phyloP scores from a whole-genome alignment of 2,888 invertebrate species.

The Mythimna pallens region DNA sequence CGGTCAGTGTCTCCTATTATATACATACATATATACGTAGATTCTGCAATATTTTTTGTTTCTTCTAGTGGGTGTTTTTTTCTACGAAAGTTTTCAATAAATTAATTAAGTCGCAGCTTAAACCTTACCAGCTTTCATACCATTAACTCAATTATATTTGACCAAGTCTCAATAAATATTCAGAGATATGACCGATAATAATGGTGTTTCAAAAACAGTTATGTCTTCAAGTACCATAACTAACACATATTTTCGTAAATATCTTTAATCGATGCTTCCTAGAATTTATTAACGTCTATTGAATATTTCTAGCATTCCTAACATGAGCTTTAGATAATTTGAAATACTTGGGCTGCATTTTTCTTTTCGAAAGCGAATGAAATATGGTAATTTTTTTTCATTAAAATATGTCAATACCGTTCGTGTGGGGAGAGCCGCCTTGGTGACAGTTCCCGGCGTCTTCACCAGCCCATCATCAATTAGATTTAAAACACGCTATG shows the following conservation, averaged over 20 bases:
- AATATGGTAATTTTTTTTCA: slow-evolving; percentile 47
- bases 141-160: slow-evolving; percentile 23
- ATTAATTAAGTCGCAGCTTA: neutral
- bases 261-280: slow-evolving; percentile 34
- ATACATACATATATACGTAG: neutral
- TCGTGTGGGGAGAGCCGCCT: slow-evolving; percentile 75
- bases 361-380: slow-evolving; percentile 67
- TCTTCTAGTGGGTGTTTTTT: neutral
- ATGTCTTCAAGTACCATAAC: slow-evolving; percentile 22
- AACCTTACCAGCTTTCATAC: neutral
- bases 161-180: slow-evolving; percentile 23
- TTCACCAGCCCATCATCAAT: slow-evolving; percentile 72
- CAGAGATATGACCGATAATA: slow-evolving; percentile 33
- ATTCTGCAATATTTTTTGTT: neutral
- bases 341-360: slow-evolving; percentile 67
- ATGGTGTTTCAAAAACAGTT: slow-evolving; percentile 29
- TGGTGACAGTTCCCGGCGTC: slow-evolving; percentile 68
- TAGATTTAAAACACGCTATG: slow-evolving; percentile 73
- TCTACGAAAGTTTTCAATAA: neutral
- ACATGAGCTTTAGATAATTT: slow-evolving; percentile 71
- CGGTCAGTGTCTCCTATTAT: too few species aligned
- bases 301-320: slow-evolving; percentile 58
- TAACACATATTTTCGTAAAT: slow-evolving; percentile 48
- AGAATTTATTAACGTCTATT: slow-evolving; percentile 50
- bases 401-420: slow-evolving; percentile 67